phyloP scores from a whole-genome alignment of 2,888 invertebrate species.

The Synanthedon vespiformis region DNA sequence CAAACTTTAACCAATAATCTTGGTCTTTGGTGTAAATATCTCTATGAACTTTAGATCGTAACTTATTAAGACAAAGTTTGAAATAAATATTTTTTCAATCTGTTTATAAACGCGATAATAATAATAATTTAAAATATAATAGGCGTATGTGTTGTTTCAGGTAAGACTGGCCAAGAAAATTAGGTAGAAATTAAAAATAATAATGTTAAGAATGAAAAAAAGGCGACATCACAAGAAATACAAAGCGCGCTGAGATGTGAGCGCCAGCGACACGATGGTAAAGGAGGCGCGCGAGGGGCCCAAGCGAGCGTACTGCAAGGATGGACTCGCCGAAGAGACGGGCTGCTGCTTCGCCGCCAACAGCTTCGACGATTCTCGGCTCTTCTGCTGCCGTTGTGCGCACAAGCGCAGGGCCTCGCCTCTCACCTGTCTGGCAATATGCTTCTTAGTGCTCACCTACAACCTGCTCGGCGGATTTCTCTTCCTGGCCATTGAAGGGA shows the following conservation, averaged over 20 bases:
- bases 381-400: slow-evolving; percentile 69
- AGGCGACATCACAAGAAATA: slow-evolving; percentile 39
- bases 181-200: background rate
- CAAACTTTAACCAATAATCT: too few species aligned
- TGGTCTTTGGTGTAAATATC: too few species aligned
- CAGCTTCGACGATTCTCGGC: slow-evolving; percentile 8
- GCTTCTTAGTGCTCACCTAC: slow-evolving; percentile 89
- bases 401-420: slow-evolving; percentile 64
- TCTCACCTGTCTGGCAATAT: slow-evolving; percentile 84
- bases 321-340: background rate
- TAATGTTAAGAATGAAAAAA: slow-evolving; percentile 9
- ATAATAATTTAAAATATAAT: too few species aligned
- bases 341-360: slow-evolving; percentile 9
- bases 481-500: slow-evolving; percentile 87
- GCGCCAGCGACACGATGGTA: slow-evolving; percentile 2
- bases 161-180: background rate
- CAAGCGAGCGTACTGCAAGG: background rate
- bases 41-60: too few species aligned
- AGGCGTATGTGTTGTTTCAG: background rate
- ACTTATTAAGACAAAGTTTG: too few species aligned
- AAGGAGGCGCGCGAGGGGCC: background rate
- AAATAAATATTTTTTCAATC: too few species aligned
- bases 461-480: slow-evolving; percentile 92
- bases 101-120: too few species aligned
- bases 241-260: slow-evolving; percentile 31